Percentiles rank a stretch among this genome's conserved stretches.
Conservation (phyloP, 2,888 invertebrate species). For the Zelleria hepariella region DNA sequence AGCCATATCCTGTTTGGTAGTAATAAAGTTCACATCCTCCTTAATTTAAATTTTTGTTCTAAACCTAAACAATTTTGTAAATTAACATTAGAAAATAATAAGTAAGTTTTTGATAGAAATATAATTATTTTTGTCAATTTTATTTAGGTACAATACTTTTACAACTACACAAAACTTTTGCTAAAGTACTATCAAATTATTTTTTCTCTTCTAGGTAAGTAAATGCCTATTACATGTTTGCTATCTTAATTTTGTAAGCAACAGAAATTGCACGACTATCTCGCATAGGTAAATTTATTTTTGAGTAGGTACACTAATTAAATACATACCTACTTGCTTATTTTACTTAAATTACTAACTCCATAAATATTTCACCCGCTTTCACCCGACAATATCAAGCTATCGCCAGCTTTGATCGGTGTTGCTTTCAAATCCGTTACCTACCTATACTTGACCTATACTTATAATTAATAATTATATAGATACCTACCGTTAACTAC, state of each 20-base stretch:
- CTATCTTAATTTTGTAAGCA: background rate
- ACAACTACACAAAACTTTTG: too few relatives aligned
- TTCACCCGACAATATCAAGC: background rate
- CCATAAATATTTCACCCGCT: background rate
- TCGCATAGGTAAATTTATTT: background rate
- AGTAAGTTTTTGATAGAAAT: too few relatives aligned
- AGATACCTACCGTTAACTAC: background rate
- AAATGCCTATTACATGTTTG: background rate
- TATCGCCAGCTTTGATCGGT: background rate
- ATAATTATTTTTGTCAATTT: too few relatives aligned
- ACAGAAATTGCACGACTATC: background rate
- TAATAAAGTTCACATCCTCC: constrained; percentile 33
- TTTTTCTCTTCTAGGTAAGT: background rate
- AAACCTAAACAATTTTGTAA: background rate
- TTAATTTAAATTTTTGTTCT: background rate
- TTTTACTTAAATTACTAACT: background rate
- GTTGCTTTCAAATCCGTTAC: background rate
- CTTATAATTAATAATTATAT: background rate
- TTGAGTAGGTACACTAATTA: too few relatives aligned
- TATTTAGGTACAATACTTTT: too few relatives aligned
- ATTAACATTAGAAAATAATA: too few relatives aligned
- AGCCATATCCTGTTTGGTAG: background rate
- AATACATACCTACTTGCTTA: too few relatives aligned
- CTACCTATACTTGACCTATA: background rate
- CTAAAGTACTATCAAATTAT: background rate